Evolutionary conservation across 2,888 invertebrate genomes (phyloP), one percentile per base, ranked within the genome.

Genomic region (Rotaria macrura): DNA sequence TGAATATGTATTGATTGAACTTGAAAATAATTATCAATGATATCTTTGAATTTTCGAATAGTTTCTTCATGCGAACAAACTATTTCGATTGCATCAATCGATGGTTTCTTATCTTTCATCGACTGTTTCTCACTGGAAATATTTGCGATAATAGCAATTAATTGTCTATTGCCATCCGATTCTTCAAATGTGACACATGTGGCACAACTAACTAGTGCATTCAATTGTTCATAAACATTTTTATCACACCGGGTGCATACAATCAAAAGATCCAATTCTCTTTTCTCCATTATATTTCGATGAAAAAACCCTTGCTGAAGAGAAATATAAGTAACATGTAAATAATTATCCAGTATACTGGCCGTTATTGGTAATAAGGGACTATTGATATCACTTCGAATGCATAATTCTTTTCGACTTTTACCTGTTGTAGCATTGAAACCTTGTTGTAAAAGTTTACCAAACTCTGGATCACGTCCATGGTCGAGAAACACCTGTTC

Each of bases 401-500:
- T 79, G 14, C 79, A 79, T n/a, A 79, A 79, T 79, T 79, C 79
- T 43, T 79, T 79, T 43, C 43, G 25, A 5, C 79, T 79, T 79
- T 79, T 79, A 79, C 79, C 79, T 79, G 79, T 79, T 79, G 79
- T 79, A 23, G 43, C 25, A 79, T 79, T 10, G 40, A 79, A 79
- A 79, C 9, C 79, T 43, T n/a, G 5, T 79, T 25, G n/a, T 79
- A 79, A 79, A 40, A 79, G 43, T 79, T n/a, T 79, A n/a, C 79
- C 79, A 43, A 79, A 79, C 4, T 79, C 79, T 0, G 79, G 9
- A 79, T 79, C 40, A 79, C 40, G 2, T 79, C 79, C 79, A 79
- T 79, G 79, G 34, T n/a, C 79, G 34, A 79, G 79, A n/a, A 79
- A 79, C n/a, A 79, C 79, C 34, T 79, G 79, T 79, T 79, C 79